A percentile compares a stretch with the other conserved stretches of the same genome.
These are phyloP conservation scores for Phrynosoma platyrhinos DNA, from an alignment of 2,113 vertebrate species.

Conservation along the genomic window DNA sequence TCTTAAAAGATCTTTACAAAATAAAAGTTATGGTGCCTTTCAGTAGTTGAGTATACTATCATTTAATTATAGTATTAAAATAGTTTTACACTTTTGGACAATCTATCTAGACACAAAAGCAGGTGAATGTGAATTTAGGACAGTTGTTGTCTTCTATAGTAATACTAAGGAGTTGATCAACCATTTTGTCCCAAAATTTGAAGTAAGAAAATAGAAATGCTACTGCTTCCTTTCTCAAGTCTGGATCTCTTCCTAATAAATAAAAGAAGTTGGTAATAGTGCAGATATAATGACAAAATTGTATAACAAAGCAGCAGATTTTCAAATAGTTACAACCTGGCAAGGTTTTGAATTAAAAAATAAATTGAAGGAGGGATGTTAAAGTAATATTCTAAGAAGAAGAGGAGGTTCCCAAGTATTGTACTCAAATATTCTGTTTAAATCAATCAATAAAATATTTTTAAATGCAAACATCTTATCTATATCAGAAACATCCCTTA, in stretches of 20 bases:
- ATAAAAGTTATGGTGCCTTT: not conserved
- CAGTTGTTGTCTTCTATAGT: not conserved
- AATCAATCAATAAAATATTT: not conserved
- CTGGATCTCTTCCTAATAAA: not conserved
- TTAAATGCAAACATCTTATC: not conserved
- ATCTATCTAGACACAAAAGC: not conserved
- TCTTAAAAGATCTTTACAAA: not conserved
- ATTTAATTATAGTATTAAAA: not conserved
- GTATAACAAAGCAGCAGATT: not conserved
- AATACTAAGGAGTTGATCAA: not conserved
- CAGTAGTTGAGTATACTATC: not conserved
- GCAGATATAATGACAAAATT: too few species aligned
- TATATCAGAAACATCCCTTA: not conserved
- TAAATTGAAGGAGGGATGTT: too few species aligned
- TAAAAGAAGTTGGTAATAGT: not conserved
- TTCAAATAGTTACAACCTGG: not conserved
- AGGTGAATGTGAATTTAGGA: not conserved
- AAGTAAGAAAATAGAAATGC: not conserved
- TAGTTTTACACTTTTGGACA: not conserved
- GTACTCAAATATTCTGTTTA: not conserved
- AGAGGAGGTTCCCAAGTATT: not conserved
- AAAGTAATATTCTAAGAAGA: not conserved
- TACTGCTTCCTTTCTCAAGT: not conserved
- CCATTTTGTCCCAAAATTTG: not conserved
- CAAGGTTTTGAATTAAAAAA: too few species aligned